These are phyloP conservation scores for Drosophila pallidifrons DNA, from an alignment of 1,140 invertebrate genomes.

Conservation along the genomic window DNA sequence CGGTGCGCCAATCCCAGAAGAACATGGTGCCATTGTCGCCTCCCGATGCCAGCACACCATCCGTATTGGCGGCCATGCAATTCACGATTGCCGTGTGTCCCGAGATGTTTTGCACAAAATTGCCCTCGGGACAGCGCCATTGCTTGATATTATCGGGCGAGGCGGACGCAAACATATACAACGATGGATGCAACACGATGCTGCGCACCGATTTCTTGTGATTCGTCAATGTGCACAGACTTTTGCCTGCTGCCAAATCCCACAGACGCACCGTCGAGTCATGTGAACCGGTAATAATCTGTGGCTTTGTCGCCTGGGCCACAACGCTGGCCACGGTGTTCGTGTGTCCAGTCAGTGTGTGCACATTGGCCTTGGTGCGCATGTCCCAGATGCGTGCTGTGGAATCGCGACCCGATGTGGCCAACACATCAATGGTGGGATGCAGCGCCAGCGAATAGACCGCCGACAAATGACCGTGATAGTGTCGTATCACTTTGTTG, in stretches of 20 bases:
- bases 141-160: constrained; percentile 99
- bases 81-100: constrained; percentile 99
- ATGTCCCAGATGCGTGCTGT: constrained; percentile 99
- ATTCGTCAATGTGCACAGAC: constrained; percentile 97
- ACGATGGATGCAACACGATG: constrained; percentile 95
- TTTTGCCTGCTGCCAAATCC: constrained; percentile 98
- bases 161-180: constrained; percentile 98
- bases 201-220: constrained; percentile 99
- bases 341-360: constrained; percentile 98
- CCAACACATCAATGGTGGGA: constrained; percentile 97
- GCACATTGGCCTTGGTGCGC: constrained; percentile 99
- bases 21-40: constrained; percentile 99
- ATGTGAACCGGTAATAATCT: constrained; percentile 93
- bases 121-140: constrained; percentile 99
- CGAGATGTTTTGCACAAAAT: constrained; percentile 98
- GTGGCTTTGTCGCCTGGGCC: constrained; percentile 96
- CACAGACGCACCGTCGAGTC: constrained; percentile 96
- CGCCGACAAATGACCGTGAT: constrained; percentile 99
- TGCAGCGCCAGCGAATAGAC: constrained; percentile 97
- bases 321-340: constrained; percentile 98
- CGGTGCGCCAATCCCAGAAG: constrained; percentile 99
- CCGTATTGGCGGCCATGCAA: constrained; percentile 96
- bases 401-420: constrained; percentile 97
- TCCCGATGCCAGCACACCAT: constrained; percentile 98
- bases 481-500: constrained; percentile 99